These are phyloP conservation scores for Drosophila macrospina DNA, from an alignment of 2,888 invertebrate genomes.

Conservation along the genomic window DNA sequence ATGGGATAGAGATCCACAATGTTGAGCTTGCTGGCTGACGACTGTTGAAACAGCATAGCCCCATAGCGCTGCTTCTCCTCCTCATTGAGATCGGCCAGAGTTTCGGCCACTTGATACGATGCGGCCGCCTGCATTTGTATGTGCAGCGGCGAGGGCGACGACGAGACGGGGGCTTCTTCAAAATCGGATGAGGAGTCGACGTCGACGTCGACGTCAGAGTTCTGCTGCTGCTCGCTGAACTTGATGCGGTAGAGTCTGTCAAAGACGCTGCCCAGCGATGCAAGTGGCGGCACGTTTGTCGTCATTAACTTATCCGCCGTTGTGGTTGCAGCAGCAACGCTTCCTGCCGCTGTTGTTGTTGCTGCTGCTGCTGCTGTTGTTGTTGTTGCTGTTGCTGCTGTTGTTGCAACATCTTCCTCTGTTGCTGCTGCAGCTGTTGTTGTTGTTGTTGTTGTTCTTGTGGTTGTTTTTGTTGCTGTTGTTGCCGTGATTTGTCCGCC, in stretches of 20 bases:
- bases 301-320: conserved; percentile 49
- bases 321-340: conserved; percentile 9
- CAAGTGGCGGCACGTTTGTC: conserved; percentile 50
- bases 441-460: conserved; percentile 48
- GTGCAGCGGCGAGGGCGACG: conserved; percentile 45
- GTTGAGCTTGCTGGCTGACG: conserved; percentile 79
- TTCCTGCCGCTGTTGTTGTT: conserved; percentile 4
- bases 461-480: conserved; percentile 37
- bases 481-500: conserved; percentile 23
- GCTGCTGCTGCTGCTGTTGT: not conserved
- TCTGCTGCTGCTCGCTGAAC: conserved; percentile 63
- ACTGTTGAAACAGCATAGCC: conserved; percentile 62
- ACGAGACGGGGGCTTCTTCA: conserved; percentile 7
- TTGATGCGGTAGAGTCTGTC: conserved; percentile 83
- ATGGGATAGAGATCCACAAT: conserved; percentile 84
- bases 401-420: conserved; percentile 5
- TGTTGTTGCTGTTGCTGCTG: conserved; percentile 30
- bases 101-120: conserved; percentile 74
- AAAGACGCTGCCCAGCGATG: conserved; percentile 60
- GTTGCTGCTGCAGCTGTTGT: not conserved
- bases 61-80: conserved; percentile 62
- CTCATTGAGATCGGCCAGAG: conserved; percentile 67
- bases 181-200: conserved; percentile 5
- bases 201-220: conserved; percentile 7
- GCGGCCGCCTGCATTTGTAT: conserved; percentile 75